These are phyloP conservation scores for Chamaea fasciata DNA, from an alignment of 2,113 vertebrate species.

Conservation along the genomic window DNA sequence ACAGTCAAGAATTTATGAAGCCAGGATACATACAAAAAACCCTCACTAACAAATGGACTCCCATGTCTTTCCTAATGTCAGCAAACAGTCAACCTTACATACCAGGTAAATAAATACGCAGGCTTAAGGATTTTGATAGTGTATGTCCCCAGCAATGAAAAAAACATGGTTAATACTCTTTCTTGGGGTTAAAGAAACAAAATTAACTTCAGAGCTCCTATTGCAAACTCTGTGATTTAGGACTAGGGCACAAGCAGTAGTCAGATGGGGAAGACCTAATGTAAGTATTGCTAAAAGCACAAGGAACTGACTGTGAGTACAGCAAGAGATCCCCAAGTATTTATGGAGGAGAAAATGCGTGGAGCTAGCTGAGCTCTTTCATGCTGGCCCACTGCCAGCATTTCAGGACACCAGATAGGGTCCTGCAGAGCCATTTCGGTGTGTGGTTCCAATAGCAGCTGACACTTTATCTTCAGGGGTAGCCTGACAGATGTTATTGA, in stretches of 20 bases:
- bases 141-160: background rate
- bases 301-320: background rate
- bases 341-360: background rate
- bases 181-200: background rate
- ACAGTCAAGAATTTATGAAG: conserved; percentile 1
- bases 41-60: background rate
- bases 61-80: background rate
- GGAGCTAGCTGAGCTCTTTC: background rate
- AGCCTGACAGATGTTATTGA: background rate
- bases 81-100: background rate
- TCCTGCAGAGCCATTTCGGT: background rate
- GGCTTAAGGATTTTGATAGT: background rate
- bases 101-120: background rate
- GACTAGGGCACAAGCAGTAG: background rate
- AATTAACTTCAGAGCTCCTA: background rate
- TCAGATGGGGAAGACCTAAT: background rate
- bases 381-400: background rate
- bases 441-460: rapidly evolving
- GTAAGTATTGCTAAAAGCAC: background rate
- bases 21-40: background rate
- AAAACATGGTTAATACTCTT: background rate
- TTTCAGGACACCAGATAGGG: background rate
- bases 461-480: background rate
- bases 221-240: background rate
- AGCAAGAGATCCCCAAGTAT: background rate